Conservation (phyloP, 1,140 invertebrate species). For the Cardiocondyla obscurior region DNA sequence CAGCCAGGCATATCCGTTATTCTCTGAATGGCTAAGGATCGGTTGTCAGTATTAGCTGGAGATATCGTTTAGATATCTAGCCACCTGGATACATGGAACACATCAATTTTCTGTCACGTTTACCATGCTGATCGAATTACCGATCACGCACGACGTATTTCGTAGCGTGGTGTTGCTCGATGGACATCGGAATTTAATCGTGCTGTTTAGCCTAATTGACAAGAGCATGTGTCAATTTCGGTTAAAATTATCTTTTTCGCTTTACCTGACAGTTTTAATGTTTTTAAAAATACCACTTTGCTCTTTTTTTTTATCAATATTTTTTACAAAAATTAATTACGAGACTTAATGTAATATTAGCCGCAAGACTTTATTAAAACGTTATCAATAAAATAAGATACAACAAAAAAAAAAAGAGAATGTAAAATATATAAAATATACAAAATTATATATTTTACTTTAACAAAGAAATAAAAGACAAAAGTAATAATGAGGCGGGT, state of each 20-base stretch:
- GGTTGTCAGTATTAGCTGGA: conserved; percentile 63
- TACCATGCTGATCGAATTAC: conserved; percentile 64
- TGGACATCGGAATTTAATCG: conserved; percentile 54
- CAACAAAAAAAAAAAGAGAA: background rate
- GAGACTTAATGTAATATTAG: background rate
- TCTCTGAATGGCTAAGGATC: conserved; percentile 60
- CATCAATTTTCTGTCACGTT: conserved; percentile 68
- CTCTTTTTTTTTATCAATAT: background rate
- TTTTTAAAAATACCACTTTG: background rate
- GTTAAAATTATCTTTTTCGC: conserved; percentile 24
- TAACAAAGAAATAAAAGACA: no score
- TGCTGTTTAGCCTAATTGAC: conserved; percentile 41
- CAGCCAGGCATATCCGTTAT: conserved; percentile 64
- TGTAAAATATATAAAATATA: background rate
- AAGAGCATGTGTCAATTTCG: conserved; percentile 27
- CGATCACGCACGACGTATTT: conserved; percentile 58
- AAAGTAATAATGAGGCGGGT: no score
- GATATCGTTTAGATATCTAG: conserved; percentile 64
- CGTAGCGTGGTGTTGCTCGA: conserved; percentile 31
- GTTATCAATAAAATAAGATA: background rate
- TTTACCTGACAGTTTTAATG: background rate
- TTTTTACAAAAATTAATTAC: background rate
- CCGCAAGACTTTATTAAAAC: background rate
- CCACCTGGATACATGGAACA: conserved; percentile 49
- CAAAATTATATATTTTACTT: no score